Evolutionary conservation across 2,888 invertebrate species (phyloP).

Genomic region (Drosophila infuscata): DNA sequence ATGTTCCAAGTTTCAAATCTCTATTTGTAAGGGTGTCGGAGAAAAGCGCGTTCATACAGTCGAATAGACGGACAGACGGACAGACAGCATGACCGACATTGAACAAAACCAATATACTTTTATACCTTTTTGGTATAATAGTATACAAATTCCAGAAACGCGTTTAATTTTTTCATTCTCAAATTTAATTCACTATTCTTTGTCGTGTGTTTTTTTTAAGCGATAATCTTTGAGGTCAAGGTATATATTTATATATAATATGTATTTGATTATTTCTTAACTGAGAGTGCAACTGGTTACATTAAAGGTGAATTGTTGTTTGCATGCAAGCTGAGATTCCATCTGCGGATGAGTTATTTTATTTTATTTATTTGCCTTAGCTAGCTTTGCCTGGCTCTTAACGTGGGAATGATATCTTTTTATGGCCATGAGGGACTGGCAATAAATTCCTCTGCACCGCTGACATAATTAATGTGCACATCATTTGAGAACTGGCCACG

Average conservation of each 20-base stretch:
- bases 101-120: too few relatives aligned
- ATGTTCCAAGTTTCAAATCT: too few relatives aligned
- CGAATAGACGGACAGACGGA: too few relatives aligned
- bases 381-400: not conserved
- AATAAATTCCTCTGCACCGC: slow-evolving; percentile 21
- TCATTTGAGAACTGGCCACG: slow-evolving; percentile 4
- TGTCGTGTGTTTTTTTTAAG: too few relatives aligned
- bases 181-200: not conserved
- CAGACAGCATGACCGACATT: too few relatives aligned
- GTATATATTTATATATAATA: not conserved
- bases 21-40: too few relatives aligned
- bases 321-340: not conserved
- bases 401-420: slow-evolving; percentile 22
- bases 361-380: not conserved
- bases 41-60: too few relatives aligned
- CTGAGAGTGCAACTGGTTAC: not conserved
- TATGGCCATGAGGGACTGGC: not conserved
- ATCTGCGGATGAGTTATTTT: not conserved
- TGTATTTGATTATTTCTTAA: not conserved
- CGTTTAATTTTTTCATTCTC: not conserved
- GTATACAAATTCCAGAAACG: too few relatives aligned
- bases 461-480: slow-evolving; percentile 36
- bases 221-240: too few relatives aligned
- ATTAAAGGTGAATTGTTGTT: not conserved
- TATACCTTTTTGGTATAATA: too few relatives aligned